Percentiles rank a stretch among this genome's conserved stretches.
phyloP scores from a whole-genome alignment of 2,797 vertebrate species.

The Micrastur ruficollis region DNA sequence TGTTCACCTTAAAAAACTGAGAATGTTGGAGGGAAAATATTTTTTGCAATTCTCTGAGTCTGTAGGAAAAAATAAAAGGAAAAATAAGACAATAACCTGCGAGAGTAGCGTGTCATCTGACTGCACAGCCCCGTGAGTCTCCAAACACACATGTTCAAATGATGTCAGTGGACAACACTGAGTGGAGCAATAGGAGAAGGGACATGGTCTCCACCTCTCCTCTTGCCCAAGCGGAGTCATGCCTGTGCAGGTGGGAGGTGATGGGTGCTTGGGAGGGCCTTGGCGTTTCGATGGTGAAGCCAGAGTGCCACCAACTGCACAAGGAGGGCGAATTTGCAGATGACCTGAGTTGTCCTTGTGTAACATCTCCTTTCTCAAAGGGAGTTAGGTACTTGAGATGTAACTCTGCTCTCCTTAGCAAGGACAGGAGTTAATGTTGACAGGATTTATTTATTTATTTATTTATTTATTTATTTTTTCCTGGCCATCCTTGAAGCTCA shows the following conservation, averaged over 20 bases:
- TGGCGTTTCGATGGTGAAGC: not conserved
- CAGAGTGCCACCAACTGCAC: not conserved
- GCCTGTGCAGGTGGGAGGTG: not conserved
- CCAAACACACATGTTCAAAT: rapidly evolving
- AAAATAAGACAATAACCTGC: not conserved
- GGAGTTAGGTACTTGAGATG: not conserved
- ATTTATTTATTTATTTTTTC: not conserved
- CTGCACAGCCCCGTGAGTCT: not conserved
- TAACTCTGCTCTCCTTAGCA: not conserved
- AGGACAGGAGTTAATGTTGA: not conserved
- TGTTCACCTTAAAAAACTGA: not conserved
- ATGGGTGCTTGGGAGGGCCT: rapidly evolving
- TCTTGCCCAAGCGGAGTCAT: not conserved
- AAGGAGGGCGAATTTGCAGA: not conserved
- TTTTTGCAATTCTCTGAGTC: not conserved
- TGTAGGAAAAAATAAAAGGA: not conserved
- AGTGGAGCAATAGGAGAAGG: not conserved
- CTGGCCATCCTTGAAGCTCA: not conserved
- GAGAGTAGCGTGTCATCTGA: not conserved
- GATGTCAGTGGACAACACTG: not conserved
- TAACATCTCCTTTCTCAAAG: not conserved
- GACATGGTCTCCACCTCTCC: not conserved
- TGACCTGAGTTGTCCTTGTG: not conserved
- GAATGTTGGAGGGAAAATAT: not conserved
- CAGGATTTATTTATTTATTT: too few relatives aligned